A percentile compares a stretch with the other conserved stretches of the same genome.
Conservation (phyloP, 2,888 invertebrate species). For the Drosophila flavopinicola region DNA sequence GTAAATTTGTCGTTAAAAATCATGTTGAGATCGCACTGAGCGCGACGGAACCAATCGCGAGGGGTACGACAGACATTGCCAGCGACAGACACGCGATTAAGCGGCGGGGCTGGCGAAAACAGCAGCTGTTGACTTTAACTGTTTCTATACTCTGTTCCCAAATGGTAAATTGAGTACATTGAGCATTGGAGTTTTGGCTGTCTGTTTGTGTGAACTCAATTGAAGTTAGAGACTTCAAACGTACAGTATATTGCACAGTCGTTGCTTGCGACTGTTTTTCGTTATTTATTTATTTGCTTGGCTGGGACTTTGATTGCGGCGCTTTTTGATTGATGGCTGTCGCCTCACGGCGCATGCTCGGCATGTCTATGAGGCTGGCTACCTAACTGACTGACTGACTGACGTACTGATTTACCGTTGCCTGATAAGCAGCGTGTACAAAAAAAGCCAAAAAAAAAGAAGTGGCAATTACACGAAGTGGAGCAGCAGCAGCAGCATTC, state of each 20-base stretch:
- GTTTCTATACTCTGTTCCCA: constrained; percentile 18
- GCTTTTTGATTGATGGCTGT: constrained; percentile 76
- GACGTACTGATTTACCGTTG: constrained; percentile 76
- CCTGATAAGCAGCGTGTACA: constrained; percentile 49
- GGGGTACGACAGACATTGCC: not conserved
- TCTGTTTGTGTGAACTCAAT: not conserved
- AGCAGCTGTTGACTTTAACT: constrained; percentile 60
- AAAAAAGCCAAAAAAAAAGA: constrained; percentile 27
- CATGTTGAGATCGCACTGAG: constrained; percentile 58
- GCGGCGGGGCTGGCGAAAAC: constrained; percentile 24
- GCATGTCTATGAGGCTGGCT: constrained; percentile 62
- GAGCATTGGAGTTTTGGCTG: not conserved
- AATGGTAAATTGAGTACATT: not conserved
- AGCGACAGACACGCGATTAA: constrained; percentile 53
- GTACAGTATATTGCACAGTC: not conserved
- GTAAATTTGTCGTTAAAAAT: constrained; percentile 79
- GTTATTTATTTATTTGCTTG: constrained; percentile 20
- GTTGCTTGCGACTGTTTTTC: not conserved
- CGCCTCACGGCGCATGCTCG: constrained; percentile 71
- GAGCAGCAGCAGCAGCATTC: constrained; percentile 59
- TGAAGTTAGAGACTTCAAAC: not conserved
- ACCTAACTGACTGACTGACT: constrained; percentile 28
- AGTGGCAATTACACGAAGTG: constrained; percentile 74
- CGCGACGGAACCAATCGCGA: not conserved
- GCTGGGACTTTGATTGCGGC: constrained; percentile 54